phyloP scores from a whole-genome alignment of 2,888 invertebrate species.

The Melanchra persicariae region DNA sequence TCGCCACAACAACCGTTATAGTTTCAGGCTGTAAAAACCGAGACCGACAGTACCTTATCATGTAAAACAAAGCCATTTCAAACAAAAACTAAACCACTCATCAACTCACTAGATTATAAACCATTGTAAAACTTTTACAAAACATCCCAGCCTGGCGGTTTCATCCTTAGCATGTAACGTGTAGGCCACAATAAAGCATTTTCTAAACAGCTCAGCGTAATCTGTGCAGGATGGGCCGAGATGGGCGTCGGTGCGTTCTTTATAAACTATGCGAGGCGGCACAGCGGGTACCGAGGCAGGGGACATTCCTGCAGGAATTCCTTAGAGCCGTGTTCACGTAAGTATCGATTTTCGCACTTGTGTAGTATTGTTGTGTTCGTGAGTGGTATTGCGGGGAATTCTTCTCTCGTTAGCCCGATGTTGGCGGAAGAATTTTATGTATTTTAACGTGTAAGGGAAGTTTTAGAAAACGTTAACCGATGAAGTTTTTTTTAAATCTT shows the following conservation, averaged over 20 bases:
- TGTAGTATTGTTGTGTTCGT: conserved; percentile 47
- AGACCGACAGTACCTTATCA: not conserved
- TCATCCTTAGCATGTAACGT: conserved; percentile 5
- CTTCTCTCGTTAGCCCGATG: conserved; percentile 21
- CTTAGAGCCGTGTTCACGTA: conserved; percentile 92
- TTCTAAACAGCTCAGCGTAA: conserved; percentile 61
- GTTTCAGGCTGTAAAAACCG: not conserved
- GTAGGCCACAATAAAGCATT: conserved; percentile 58
- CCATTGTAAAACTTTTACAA: conserved; percentile 13
- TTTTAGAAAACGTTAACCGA: not conserved
- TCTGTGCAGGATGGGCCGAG: conserved; percentile 86
- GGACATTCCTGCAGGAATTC: conserved; percentile 92
- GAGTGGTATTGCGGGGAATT: conserved; percentile 43
- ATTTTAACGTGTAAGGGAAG: not conserved
- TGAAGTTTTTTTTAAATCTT: not conserved
- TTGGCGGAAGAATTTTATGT: conserved; percentile 12
- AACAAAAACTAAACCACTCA: not conserved
- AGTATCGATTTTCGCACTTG: conserved; percentile 75
- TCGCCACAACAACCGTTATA: no score
- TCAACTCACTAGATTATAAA: not conserved
- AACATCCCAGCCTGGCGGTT: conserved; percentile 11
- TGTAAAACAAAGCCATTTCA: not conserved
- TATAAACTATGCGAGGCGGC: conserved; percentile 92
- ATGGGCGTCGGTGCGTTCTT: conserved; percentile 92
- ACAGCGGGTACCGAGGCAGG: conserved; percentile 79